Conservation (phyloP, 2,113 vertebrate genomes). For the Psettodes erumei region DNA sequence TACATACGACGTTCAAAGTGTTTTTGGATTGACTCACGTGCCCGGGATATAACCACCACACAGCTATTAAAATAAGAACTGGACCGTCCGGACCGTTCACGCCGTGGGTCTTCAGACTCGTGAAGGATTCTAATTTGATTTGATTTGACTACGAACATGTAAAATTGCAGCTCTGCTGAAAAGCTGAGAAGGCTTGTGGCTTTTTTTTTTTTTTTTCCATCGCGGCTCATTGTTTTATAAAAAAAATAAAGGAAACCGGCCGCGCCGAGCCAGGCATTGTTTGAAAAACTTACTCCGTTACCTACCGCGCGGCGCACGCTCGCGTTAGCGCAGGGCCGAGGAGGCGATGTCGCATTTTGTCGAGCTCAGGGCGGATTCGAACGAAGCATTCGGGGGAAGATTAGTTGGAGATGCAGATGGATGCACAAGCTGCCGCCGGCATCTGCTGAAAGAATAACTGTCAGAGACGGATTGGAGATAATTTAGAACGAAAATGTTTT, state of each 20-base stretch:
- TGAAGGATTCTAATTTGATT: slow-evolving; percentile 10
- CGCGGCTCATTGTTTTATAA: slow-evolving; percentile 17
- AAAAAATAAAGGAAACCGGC: neutral
- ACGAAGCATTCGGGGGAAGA: slow-evolving; percentile 1
- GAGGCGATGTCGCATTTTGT: neutral
- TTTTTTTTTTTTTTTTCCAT: too few species aligned
- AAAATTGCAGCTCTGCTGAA: neutral
- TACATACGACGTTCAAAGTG: slow-evolving; percentile 17
- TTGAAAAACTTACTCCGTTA: neutral
- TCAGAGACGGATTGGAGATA: slow-evolving; percentile 38
- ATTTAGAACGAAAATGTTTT: slow-evolving; percentile 45
- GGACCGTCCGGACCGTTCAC: too few species aligned
- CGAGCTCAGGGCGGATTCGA: neutral
- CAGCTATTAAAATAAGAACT: too few species aligned
- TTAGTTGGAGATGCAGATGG: slow-evolving; percentile 41
- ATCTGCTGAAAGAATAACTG: slow-evolving; percentile 63
- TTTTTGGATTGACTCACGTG: slow-evolving; percentile 23
- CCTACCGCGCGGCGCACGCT: neutral
- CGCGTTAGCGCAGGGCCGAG: neutral
- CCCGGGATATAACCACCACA: slow-evolving; percentile 6
- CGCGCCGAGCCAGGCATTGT: slow-evolving; percentile 10
- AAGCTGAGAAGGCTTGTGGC: neutral
- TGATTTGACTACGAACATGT: neutral
- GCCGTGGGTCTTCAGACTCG: too few species aligned
- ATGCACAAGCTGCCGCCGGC: slow-evolving; percentile 36